Conservation (phyloP, 2,888 invertebrate genomes). For the Drosophila pseudotakahashii region DNA sequence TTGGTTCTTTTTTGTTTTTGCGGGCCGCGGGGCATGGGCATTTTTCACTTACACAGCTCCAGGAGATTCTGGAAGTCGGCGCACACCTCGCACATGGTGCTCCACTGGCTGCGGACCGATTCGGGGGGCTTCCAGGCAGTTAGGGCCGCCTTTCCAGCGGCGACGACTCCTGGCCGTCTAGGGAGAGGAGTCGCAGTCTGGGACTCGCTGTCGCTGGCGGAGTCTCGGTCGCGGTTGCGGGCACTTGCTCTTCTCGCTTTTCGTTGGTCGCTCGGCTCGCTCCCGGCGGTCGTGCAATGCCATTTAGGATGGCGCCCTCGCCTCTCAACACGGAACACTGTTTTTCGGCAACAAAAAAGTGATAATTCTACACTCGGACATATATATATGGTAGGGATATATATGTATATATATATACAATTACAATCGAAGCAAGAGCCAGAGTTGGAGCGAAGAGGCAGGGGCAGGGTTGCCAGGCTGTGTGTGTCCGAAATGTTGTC, state of each 20-base stretch:
- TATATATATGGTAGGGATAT: constrained; percentile 38
- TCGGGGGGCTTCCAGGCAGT: constrained; percentile 3
- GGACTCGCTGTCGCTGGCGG: constrained; percentile 38
- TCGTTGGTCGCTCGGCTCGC: constrained; percentile 51
- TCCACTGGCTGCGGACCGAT: background rate
- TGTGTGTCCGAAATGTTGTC: constrained; percentile 19
- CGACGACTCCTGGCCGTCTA: constrained; percentile 6
- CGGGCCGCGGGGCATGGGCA: constrained; percentile 8
- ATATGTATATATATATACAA: constrained; percentile 44
- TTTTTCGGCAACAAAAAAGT: constrained; percentile 56
- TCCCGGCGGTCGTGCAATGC: constrained; percentile 64
- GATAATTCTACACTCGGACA: constrained; percentile 44
- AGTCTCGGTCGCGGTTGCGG: constrained; percentile 47
- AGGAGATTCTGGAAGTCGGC: constrained; percentile 96
- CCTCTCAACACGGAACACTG: constrained; percentile 64
- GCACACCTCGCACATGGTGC: constrained; percentile 96
- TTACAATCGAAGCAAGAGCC: constrained; percentile 40
- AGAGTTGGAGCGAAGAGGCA: constrained; percentile 33
- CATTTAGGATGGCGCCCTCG: constrained; percentile 67
- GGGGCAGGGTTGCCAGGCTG: constrained; percentile 30
- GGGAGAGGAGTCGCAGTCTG: constrained; percentile 1
- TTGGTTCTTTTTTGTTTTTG: background rate
- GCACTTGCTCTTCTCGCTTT: constrained; percentile 54
- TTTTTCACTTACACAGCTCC: constrained; percentile 89
- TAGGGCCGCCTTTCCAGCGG: constrained; percentile 26